Base-by-base conservation (phyloP, 2,797 vertebrate species). In the Sternotherus odoratus region DNA sequence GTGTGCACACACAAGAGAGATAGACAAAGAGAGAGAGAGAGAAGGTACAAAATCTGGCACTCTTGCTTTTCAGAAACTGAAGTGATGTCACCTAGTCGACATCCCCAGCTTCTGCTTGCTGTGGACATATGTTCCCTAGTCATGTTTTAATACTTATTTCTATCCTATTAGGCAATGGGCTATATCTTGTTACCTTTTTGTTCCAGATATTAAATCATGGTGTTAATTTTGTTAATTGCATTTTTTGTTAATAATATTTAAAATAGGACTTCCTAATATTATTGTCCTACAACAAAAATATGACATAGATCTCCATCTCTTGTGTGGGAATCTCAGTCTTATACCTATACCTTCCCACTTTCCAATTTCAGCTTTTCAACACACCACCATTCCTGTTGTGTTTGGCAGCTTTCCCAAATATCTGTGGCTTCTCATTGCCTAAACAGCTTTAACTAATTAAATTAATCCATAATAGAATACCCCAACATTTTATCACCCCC, bases 81-180 rank as follows among this genome's bases (percentile, higher is more conserved):
- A 82, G 43, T 23, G 49, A 63, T 86, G 82, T 86, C 92, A 94
- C 78, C 53, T 77, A 88, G 86, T 74, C 84, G 94, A 75, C 60
- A 82, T 94, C 92, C 84, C 77, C 78, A 92, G 77, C 72, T 80
- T 89, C 51, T 60, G 86, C 86, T 95, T 86, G 74, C 78, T 85
- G 24, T 75, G 79, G 72, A 80, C 56, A 75, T 91, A 83, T 3
- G 53, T 39, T 94, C 94, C 83, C 94, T 63, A 87, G 83, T 87
- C 54, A 83, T 48, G 10, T 92, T 93, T 82, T 87, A 87, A 57
- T 79, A 82, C 54, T 49, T 87, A 17, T 82, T 95, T 79, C 83
- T 74, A 60, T 84, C 83, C 83, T 23, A 39, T 60, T 33, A 63
- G 91, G 79, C 56, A 94, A 93, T 90, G 51, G 94, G 60, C 26